These are phyloP conservation scores for Patella caerulea DNA, from an alignment of 2,888 invertebrate species.

Conservation along the genomic window DNA sequence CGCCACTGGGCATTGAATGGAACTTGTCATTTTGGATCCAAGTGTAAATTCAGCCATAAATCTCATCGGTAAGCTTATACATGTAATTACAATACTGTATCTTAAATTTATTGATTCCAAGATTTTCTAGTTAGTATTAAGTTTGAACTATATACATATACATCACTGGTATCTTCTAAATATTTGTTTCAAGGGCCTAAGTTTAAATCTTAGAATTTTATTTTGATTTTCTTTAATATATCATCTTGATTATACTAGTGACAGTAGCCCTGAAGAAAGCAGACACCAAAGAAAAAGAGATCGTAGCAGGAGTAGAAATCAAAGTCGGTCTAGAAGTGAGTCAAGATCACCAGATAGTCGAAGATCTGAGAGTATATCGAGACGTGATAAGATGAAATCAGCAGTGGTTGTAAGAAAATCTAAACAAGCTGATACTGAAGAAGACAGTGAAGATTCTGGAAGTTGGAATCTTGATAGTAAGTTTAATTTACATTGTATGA, in stretches of 20 bases:
- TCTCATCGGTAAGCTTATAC: too few relatives aligned
- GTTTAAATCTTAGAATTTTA: too few relatives aligned
- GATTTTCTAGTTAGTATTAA: too few relatives aligned
- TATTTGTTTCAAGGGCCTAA: too few relatives aligned
- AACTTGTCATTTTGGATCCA: conserved; percentile 54
- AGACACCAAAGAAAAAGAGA: not conserved
- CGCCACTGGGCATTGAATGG: conserved; percentile 54
- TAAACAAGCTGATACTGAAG: conserved; percentile 38
- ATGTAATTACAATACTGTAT: too few relatives aligned
- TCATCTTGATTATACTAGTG: conserved; percentile 16
- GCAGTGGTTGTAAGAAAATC: conserved; percentile 47
- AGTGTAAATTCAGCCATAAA: conserved; percentile 54
- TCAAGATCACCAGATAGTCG: not conserved
- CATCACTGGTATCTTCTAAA: too few relatives aligned
- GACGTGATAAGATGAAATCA: conserved; percentile 10
- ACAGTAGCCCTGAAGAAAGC: too few relatives aligned
- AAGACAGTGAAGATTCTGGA: conserved; percentile 45
- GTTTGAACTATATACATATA: too few relatives aligned
- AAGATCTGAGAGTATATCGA: not conserved
- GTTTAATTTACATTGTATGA: not conserved
- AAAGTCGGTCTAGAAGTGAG: not conserved
- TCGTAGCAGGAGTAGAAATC: not conserved
- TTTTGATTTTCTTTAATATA: too few relatives aligned
- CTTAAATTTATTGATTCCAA: too few relatives aligned
- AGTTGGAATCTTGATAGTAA: conserved; percentile 38